phyloP scores from a whole-genome alignment of 2,113 vertebrate species.

The Polypterus senegalus region DNA sequence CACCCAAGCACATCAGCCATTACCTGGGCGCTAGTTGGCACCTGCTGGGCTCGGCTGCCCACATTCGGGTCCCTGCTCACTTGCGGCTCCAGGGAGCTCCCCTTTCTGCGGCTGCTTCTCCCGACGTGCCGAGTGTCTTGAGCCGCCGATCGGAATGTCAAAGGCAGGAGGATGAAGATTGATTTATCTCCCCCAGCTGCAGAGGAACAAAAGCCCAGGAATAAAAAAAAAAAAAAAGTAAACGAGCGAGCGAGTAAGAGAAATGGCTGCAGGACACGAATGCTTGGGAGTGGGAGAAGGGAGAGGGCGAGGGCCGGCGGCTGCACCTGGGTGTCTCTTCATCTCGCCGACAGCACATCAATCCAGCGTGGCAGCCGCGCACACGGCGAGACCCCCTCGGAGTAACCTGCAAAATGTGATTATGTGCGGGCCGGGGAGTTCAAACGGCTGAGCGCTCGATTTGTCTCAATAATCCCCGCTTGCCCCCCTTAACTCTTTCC shows the following conservation, averaged over 20 bases:
- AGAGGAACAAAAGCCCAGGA: conserved; percentile 33
- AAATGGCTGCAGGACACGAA: conserved; percentile 40
- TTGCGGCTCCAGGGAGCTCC: no score
- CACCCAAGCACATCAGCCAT: no score
- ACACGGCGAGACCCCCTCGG: conserved; percentile 3
- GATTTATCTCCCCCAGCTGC: conserved; percentile 43
- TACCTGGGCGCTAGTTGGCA: no score
- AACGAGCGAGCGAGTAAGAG: conserved; percentile 33
- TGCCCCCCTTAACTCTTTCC: conserved; percentile 41
- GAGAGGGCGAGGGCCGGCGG: conserved; percentile 28
- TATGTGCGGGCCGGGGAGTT: conserved; percentile 38
- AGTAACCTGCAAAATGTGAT: conserved; percentile 43
- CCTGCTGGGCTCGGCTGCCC: no score
- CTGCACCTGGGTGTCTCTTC: conserved; percentile 53
- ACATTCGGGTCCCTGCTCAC: no score
- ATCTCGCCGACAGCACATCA: conserved; percentile 32
- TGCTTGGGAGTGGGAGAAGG: conserved; percentile 35
- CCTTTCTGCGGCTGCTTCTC: no score
- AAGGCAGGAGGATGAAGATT: conserved; percentile 31
- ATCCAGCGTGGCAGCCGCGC: conserved; percentile 1
- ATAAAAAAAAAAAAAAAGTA: conserved; percentile 35
- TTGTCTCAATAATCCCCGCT: conserved; percentile 40
- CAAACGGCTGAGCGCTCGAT: conserved; percentile 27
- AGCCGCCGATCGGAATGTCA: conserved; percentile 22
- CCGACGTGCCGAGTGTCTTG: no score